Percentiles rank a stretch among this genome's conserved stretches.
Evolutionary conservation across 2,888 invertebrate genomes (phyloP).

Genomic region (Torymus aiolomorphi): DNA sequence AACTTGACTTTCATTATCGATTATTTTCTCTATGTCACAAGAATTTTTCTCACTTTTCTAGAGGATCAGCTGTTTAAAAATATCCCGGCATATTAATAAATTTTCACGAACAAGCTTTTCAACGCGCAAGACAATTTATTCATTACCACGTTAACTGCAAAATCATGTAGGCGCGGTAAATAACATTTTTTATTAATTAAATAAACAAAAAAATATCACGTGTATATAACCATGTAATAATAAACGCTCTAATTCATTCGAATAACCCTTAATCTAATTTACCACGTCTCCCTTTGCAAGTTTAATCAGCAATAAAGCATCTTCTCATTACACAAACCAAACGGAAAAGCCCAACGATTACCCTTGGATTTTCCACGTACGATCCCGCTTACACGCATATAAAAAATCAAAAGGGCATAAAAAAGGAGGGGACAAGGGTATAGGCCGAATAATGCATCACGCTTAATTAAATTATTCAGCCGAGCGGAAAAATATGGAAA

Average conservation of each 20-base stretch:
- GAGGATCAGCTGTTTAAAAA: slow-evolving; percentile 32
- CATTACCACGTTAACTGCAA: too few relatives aligned
- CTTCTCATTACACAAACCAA: too few relatives aligned
- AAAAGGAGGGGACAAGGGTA: not conserved
- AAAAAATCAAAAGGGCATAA: not conserved
- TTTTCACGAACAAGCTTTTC: not conserved
- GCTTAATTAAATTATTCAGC: not conserved
- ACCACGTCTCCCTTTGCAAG: too few relatives aligned
- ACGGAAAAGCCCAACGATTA: too few relatives aligned
- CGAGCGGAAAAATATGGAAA: not conserved
- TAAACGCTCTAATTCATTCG: too few relatives aligned
- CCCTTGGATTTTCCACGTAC: too few relatives aligned
- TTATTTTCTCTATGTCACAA: not conserved
- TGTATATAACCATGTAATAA: too few relatives aligned
- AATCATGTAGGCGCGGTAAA: not conserved
- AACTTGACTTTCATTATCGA: slow-evolving; percentile 48
- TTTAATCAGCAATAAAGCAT: too few relatives aligned
- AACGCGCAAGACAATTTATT: too few relatives aligned
- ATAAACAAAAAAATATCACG: too few relatives aligned
- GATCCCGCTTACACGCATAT: too few relatives aligned
- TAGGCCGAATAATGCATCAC: not conserved
- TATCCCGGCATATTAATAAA: slow-evolving; percentile 12
- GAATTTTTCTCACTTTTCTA: not conserved
- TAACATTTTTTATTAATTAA: not conserved
- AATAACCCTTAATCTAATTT: too few relatives aligned